Conservation (phyloP, 2,888 invertebrate genomes). For the Tiliacea citrago region DNA sequence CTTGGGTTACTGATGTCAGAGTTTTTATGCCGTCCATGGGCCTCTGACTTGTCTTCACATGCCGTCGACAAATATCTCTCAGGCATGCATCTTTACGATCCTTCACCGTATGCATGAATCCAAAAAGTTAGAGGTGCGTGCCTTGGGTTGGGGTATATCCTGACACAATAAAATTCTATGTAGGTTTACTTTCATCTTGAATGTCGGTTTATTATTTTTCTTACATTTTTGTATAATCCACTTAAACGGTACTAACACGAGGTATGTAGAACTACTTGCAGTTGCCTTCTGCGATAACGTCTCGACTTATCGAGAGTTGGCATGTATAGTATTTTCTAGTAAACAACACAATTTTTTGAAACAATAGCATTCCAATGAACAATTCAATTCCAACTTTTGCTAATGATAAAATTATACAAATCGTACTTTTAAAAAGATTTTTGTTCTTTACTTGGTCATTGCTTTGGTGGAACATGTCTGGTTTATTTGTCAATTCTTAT, state of each 20-base stretch:
- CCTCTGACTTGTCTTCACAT: no score
- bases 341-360: slow-evolving; percentile 25
- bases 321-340: slow-evolving; percentile 23
- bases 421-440: not conserved
- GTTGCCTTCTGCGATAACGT: slow-evolving; percentile 52
- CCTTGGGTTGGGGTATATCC: not conserved
- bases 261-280: slow-evolving; percentile 51
- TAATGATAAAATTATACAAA: slow-evolving; percentile 7
- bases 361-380: slow-evolving; percentile 32
- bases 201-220: slow-evolving; percentile 29
- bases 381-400: not conserved
- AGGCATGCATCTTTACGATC: no score
- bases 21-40: no score
- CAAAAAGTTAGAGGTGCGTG: no score
- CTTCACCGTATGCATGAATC: no score
- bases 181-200: slow-evolving; percentile 18
- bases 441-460: not conserved
- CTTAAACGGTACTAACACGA: slow-evolving; percentile 47
- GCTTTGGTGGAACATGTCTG: not conserved
- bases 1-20: no score
- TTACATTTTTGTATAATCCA: slow-evolving; percentile 55
- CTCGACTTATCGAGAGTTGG: slow-evolving; percentile 37
- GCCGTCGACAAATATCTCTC: no score
- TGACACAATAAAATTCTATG: not conserved
- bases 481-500: not conserved